Base-by-base conservation (phyloP, 2,888 invertebrate genomes). In the Metalampra italica region DNA sequence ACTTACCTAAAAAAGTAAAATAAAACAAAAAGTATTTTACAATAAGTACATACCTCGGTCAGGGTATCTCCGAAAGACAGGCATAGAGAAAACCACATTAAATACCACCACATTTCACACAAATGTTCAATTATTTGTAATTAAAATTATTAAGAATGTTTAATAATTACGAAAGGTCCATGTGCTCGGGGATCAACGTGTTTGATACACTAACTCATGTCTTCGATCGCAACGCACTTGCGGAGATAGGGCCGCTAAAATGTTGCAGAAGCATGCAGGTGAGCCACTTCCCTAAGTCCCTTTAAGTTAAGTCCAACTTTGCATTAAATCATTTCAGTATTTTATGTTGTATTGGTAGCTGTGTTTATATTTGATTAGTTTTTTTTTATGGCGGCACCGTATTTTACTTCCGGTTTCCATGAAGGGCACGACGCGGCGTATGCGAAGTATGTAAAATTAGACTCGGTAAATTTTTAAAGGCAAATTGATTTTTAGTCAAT, bases 141-240 rank as follows among this genome's bases (percentile, higher is more conserved):
- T 42, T 42, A 29, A 30, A 32, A 32, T 32, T 11, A 32, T 32
- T 32, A 9, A 8, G 32, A 32, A 1, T 36, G 1, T 36, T n/a
- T 36, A 3, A 66, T 5, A 22, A 22, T 22, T 22, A 22, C 60
- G 69, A 70, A 74, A 74, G 73, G 66, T 68, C 71, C 71, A 72
- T 73, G 70, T 74, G 75, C 56, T 71, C 60, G 53, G 57, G 68
- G 70, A 71, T 75, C 78, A 74, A 76, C 71, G 75, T 71, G 78
- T 77, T 76, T 72, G 78, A 78, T 77, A 85, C 81, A 85, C 85
- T 82, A 86, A 86, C 79, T 81, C 76, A 81, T 78, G 73, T 68
- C 67, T 76, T 69, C 71, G 73, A 68, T 75, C 68, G 67, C 78
- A 46, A 68, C 63, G 73, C 75, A 78, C 79, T 78, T 81, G 78